A percentile compares a stretch with the other conserved stretches of the same genome.
phyloP scores from a whole-genome alignment of 2,113 vertebrate species.

The Butastur rufipennis region DNA sequence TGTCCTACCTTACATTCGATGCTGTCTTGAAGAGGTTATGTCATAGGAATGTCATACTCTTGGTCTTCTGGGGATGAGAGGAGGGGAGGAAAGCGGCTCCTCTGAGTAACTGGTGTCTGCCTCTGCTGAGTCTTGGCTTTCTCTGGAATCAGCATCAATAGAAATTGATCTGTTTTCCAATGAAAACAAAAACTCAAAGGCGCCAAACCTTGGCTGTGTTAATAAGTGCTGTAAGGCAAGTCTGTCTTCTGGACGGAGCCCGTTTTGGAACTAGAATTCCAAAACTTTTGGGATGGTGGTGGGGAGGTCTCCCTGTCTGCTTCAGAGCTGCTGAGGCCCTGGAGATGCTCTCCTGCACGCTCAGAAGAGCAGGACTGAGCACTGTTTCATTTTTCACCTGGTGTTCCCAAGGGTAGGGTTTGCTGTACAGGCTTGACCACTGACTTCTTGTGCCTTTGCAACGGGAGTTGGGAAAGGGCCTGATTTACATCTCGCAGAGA shows the following conservation, averaged over 20 bases:
- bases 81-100: background rate
- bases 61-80: background rate
- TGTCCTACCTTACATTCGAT: background rate
- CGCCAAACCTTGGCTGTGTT: background rate
- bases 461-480: rapidly evolving
- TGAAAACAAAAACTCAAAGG: background rate
- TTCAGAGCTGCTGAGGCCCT: background rate
- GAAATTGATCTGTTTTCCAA: background rate
- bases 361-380: background rate
- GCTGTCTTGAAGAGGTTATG: background rate
- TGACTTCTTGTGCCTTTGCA: background rate
- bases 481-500: background rate
- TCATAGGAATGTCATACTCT: background rate
- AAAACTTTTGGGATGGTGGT: rapidly evolving
- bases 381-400: background rate
- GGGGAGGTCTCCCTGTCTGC: background rate
- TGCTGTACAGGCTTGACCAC: background rate
- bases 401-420: background rate
- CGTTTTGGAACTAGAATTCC: background rate
- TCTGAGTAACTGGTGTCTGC: background rate
- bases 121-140: background rate
- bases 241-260: background rate
- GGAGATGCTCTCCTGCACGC: rapidly evolving
- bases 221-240: background rate
- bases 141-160: background rate